Evolutionary conservation across 2,113 vertebrate species (phyloP), one percentile per base, ranked within the genome.

Genomic region (Rana temporaria): DNA sequence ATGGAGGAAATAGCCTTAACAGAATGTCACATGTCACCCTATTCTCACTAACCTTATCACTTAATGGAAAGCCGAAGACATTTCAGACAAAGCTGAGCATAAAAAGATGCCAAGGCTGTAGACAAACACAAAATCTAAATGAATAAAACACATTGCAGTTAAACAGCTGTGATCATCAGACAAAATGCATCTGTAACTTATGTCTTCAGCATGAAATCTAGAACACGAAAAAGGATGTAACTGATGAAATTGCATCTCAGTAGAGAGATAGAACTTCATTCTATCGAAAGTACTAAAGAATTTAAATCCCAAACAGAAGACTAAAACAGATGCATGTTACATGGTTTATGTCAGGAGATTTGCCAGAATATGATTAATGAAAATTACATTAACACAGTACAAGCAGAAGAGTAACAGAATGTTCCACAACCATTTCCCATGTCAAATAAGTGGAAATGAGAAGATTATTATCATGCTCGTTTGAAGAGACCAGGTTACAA

Each of bases 281-380:
- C 2, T 9, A 12, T 62, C 70, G 32, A 52, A 16, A 18, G 52
- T 17, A 56, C 22, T 72, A 24, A 0, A 1, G 2, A 26, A 30
- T 26, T 38, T 22, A 56, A 32, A 30, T 84, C 71, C 59, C 8
- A 5, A 70, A 17, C 30, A 73, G 52, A 73, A 18, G 70, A 57
- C 22, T 73, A 57, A 73, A 73, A 57, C 53, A 73, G 70, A 73
- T 73, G 69, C 42, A 73, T 53, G 30, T 57, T 57, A 57, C 53
- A 73, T 73, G 70, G 70, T n/a, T 73, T 73, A 17, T 56, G 70
- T 73, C 53, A 32, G 19, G 32, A 14, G 24, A 24, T n/a, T 73
- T 73, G 70, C 70, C 70, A 73, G 70, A 56, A 32, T 8, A 57
- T 32, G 70, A 73, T 73, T 73, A 57, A 73, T 73, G 55, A 18